These are phyloP conservation scores for Brachyrhaphis roseni DNA, from an alignment of 2,797 vertebrate species.

Conservation along the genomic window DNA sequence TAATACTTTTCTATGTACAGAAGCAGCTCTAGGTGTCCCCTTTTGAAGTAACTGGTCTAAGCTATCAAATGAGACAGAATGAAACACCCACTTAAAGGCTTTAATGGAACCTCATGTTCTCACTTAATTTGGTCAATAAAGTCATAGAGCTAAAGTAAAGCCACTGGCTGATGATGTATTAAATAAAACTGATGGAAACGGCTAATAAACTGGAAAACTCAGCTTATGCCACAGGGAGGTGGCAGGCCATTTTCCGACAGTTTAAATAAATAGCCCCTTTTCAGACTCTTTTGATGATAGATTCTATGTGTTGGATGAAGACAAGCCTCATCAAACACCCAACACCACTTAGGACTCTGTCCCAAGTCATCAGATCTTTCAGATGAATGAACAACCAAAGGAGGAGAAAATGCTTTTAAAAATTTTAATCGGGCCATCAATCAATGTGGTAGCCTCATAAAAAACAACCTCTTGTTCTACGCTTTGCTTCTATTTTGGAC, in stretches of 20 bases:
- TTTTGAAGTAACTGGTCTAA: not conserved
- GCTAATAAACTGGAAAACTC: constrained; percentile 35
- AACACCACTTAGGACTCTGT: constrained; percentile 8
- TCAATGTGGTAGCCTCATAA: too few species aligned
- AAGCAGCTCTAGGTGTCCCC: not conserved
- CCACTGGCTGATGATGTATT: constrained; percentile 44
- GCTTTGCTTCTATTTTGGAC: too few species aligned
- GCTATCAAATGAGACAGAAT: not conserved
- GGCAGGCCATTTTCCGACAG: constrained; percentile 8
- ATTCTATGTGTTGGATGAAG: constrained; percentile 5
- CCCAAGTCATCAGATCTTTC: not conserved
- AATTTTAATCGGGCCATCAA: not conserved
- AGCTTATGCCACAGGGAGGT: constrained; percentile 19
- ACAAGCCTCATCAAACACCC: constrained; percentile 36
- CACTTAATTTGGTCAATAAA: constrained; percentile 24
- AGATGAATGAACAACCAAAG: not conserved
- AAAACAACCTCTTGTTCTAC: too few species aligned
- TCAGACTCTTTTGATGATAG: constrained; percentile 24
- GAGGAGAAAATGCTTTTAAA: not conserved
- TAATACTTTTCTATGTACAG: not conserved
- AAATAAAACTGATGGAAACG: constrained; percentile 48
- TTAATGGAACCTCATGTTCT: constrained; percentile 4
- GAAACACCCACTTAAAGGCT: not conserved
- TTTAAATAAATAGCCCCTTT: constrained; percentile 55
- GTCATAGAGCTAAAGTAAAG: constrained; percentile 14